phyloP scores from a whole-genome alignment of 2,797 vertebrate species.

The Artibeus jamaicensis region DNA sequence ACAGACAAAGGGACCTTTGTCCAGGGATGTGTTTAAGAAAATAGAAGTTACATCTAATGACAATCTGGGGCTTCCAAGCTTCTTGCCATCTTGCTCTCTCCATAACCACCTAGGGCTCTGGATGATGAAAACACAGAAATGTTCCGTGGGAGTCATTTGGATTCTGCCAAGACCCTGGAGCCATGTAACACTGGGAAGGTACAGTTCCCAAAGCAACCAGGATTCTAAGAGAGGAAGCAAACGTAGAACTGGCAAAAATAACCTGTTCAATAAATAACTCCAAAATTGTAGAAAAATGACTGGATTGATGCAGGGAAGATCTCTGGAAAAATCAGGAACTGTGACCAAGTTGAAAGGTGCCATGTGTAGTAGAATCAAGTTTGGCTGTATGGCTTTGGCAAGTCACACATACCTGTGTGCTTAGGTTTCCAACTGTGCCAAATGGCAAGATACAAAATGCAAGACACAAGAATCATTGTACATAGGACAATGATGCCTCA shows the following conservation, averaged over 20 bases:
- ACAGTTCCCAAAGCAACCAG: background rate
- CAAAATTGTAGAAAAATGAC: background rate
- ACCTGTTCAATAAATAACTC: background rate
- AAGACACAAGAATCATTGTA: background rate
- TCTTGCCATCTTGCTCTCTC: background rate
- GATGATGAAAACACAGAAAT: background rate
- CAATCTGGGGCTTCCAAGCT: background rate
- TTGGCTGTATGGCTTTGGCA: background rate
- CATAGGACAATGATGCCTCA: background rate
- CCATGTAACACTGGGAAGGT: background rate
- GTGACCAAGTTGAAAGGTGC: background rate
- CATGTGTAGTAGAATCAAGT: background rate
- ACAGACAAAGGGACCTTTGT: background rate
- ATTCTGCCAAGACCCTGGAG: background rate
- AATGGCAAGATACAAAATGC: background rate
- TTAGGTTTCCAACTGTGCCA: background rate
- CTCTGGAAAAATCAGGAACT: background rate
- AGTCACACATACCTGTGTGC: background rate
- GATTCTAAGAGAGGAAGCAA: background rate
- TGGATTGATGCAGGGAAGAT: background rate
- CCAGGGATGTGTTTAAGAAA: background rate
- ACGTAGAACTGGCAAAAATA: background rate
- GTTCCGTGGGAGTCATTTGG: rapidly evolving
- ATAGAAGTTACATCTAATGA: background rate
- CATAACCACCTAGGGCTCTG: background rate